These are phyloP conservation scores for Pollachius pollachius DNA, from an alignment of 2,113 vertebrate genomes.

Conservation along the genomic window DNA sequence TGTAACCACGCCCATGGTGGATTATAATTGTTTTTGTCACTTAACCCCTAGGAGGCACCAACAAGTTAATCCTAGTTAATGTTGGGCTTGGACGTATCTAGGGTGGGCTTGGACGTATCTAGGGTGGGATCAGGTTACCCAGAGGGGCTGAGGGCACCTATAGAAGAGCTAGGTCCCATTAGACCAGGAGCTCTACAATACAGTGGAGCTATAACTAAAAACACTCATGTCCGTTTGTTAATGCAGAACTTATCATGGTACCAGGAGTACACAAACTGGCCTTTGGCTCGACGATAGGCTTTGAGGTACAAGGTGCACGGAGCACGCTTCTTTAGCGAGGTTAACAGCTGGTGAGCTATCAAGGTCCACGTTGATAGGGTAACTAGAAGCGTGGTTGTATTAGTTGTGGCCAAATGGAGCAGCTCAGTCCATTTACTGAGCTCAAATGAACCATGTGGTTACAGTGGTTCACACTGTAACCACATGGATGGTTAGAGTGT, in stretches of 20 bases:
- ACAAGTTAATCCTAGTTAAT: background rate
- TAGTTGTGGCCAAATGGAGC: background rate
- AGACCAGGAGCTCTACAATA: background rate
- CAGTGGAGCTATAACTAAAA: background rate
- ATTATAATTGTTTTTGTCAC: no score
- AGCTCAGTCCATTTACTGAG: background rate
- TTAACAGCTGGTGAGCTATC: background rate
- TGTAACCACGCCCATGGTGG: no score
- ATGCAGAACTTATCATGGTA: background rate
- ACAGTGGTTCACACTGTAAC: background rate
- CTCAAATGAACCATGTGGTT: background rate
- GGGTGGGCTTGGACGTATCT: background rate
- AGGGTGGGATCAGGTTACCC: background rate
- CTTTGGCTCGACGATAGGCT: background rate
- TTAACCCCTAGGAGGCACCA: no score
- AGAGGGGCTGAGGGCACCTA: background rate
- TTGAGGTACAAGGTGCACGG: background rate
- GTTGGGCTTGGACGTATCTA: background rate
- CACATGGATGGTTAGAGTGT: background rate
- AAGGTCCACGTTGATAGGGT: no score
- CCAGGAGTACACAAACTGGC: no score
- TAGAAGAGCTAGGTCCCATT: background rate
- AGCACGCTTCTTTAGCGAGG: background rate
- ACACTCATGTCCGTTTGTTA: background rate
- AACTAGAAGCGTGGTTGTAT: background rate